phyloP scores from a whole-genome alignment of 2,888 invertebrate genomes.

The Thecophora atra region DNA sequence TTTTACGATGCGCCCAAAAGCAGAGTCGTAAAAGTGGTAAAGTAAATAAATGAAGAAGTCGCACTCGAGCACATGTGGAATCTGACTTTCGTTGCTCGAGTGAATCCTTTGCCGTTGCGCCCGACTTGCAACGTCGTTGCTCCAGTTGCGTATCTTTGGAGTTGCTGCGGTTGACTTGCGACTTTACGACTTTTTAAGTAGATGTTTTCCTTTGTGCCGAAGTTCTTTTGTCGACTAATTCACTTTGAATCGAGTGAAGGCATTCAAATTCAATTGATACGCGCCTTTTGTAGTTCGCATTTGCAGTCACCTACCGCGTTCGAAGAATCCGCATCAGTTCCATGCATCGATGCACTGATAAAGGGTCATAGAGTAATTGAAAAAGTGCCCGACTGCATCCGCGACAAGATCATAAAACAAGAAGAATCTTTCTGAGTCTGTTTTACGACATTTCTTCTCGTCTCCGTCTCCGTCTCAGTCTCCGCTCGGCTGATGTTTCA shows the following conservation, averaged over 20 bases:
- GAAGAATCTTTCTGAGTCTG: constrained; percentile 27
- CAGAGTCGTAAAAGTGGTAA: constrained; percentile 32
- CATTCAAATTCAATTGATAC: constrained; percentile 30
- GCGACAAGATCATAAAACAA: constrained; percentile 41
- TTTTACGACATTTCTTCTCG: constrained; percentile 38
- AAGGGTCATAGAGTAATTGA: constrained; percentile 14
- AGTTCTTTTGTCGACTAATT: constrained; percentile 15
- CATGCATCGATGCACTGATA: neutral
- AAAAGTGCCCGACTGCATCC: constrained; percentile 17
- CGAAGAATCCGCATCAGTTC: constrained; percentile 3
- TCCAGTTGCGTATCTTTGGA: constrained; percentile 4
- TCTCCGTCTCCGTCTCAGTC: too few relatives aligned
- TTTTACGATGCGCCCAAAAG: constrained; percentile 27
- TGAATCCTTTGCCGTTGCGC: constrained; percentile 27
- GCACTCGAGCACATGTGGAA: constrained; percentile 13
- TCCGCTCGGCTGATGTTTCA: constrained; percentile 18
- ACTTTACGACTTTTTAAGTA: constrained; percentile 51
- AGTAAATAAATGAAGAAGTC: constrained; percentile 11
- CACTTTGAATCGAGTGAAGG: constrained; percentile 19
- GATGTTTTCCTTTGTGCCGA: constrained; percentile 37
- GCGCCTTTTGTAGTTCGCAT: neutral
- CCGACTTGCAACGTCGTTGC: neutral
- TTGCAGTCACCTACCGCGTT: constrained; percentile 26
- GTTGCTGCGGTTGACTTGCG: constrained; percentile 33
- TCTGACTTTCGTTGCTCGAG: neutral